Evolutionary conservation across 2,888 invertebrate species (phyloP), one percentile per base, ranked within the genome.

Genomic region (Drosophila paramelanica): DNA sequence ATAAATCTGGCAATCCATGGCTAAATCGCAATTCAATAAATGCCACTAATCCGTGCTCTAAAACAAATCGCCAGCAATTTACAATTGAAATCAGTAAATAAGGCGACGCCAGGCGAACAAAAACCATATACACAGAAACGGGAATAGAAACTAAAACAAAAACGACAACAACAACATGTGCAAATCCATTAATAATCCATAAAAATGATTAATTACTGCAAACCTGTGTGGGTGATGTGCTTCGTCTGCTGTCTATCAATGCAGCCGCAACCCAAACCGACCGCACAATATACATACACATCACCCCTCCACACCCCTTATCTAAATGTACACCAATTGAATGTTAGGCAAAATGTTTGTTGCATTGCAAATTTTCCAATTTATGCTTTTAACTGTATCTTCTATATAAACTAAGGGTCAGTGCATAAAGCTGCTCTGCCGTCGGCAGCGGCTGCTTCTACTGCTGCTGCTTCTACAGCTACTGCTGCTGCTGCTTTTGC

Each of bases 141-240:
- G 17, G 27, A 58, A 51, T 23, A 13, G 45, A 14, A 45, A 50
- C 25, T 33, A 6, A 23, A 43, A 52, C 65, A 61, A 47, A 47
- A 65, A 61, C 59, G 60, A 39, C 31, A 31, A 10, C 31, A 31
- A 42, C 51, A 56, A 46, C 59, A 57, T 49, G 39, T 42, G 59
- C 57, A 82, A 88, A 85, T 79, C 81, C 81, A 88, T 88, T 87
- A 84, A 89, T 88, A 90, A 87, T 86, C 77, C 81, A 82, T 82
- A 77, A 80, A 81, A 88, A 80, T 90, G 89, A 91, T 90, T 89
- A 90, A 91, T 90, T 84, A 88, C 82, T 67, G 43, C 23, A 68
- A 72, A 77, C 67, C 69, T 76, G 73, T 73, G 77, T 77, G 79
- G 75, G 62, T 65, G 61, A 58, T 41, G 50, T 50, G 60, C 67